Evolutionary conservation across 2,113 vertebrate species (phyloP).

Genomic region (Menidia beryllina): DNA sequence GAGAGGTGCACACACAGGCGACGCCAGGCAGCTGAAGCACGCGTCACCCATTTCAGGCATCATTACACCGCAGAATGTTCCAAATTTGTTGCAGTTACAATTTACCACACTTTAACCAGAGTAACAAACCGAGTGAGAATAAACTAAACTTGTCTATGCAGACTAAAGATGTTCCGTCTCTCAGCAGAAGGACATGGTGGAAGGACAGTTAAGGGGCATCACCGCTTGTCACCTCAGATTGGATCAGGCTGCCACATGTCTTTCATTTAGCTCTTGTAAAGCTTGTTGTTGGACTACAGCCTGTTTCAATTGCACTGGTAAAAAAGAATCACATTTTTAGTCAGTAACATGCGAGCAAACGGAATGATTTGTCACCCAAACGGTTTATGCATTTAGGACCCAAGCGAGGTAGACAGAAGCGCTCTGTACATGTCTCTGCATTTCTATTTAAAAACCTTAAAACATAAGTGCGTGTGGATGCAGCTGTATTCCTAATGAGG

Average conservation of each 20-base stretch:
- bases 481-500: too few species aligned
- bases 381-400: too few species aligned
- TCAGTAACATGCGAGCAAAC: too few species aligned
- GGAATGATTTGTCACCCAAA: too few species aligned
- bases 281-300: slow-evolving; percentile 9
- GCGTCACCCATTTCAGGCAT: slow-evolving; percentile 62
- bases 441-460: too few species aligned
- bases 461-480: too few species aligned
- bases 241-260: not conserved
- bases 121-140: slow-evolving; percentile 46
- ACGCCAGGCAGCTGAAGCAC: slow-evolving; percentile 23
- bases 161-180: slow-evolving; percentile 26
- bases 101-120: slow-evolving; percentile 50
- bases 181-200: slow-evolving; percentile 9
- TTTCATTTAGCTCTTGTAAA: slow-evolving; percentile 28
- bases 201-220: slow-evolving; percentile 12
- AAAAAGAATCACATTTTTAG: too few species aligned
- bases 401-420: too few species aligned
- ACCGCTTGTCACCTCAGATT: slow-evolving; percentile 20
- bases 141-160: slow-evolving; percentile 46
- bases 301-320: too few species aligned
- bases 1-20: slow-evolving; percentile 19
- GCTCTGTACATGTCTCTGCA: too few species aligned
- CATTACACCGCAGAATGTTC: slow-evolving; percentile 61
- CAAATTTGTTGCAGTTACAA: slow-evolving; percentile 57